Percentiles rank a stretch among this genome's conserved stretches.
Conservation (phyloP, 1,140 invertebrate species). For the Akabosia matsudoensis region DNA sequence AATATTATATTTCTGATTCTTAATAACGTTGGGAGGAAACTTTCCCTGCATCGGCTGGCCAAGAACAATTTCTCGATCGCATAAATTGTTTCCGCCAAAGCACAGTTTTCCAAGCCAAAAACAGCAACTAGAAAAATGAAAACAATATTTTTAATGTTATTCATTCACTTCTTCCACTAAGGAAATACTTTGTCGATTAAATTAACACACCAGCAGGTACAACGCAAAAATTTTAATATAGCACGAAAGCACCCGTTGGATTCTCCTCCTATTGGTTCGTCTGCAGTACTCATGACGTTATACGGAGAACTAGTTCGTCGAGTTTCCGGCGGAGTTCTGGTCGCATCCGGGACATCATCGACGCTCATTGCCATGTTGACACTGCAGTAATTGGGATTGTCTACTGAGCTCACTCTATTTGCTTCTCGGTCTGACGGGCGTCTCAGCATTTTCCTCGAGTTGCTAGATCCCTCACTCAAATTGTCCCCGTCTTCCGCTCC, state of each 20-base stretch:
- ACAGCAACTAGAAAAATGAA: slow-evolving; percentile 15
- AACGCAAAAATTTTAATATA: background rate
- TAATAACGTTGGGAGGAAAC: slow-evolving; percentile 91
- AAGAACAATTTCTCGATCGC: slow-evolving; percentile 55
- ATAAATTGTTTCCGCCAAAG: slow-evolving; percentile 52
- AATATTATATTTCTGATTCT: slow-evolving; percentile 99
- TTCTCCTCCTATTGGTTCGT: background rate
- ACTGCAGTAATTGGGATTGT: slow-evolving; percentile 21
- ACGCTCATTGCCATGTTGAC: slow-evolving; percentile 12
- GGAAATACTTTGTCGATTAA: background rate
- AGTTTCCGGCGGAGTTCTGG: background rate
- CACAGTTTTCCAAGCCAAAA: slow-evolving; percentile 43
- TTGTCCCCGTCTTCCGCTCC: background rate
- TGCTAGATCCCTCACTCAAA: background rate
- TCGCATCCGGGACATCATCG: background rate
- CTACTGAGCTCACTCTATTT: slow-evolving; percentile 8
- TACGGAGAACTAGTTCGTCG: background rate
- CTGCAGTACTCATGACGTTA: slow-evolving; percentile 8
- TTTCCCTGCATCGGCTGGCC: slow-evolving; percentile 57
- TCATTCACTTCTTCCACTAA: background rate
- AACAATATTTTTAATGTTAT: slow-evolving; percentile 1
- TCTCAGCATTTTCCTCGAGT: slow-evolving; percentile 18
- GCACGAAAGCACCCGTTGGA: background rate
- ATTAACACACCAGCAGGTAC: slow-evolving; percentile 11
- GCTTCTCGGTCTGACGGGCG: slow-evolving; percentile 1